Conservation (phyloP, 2,797 vertebrate genomes). For the Oreochromis grahami region DNA sequence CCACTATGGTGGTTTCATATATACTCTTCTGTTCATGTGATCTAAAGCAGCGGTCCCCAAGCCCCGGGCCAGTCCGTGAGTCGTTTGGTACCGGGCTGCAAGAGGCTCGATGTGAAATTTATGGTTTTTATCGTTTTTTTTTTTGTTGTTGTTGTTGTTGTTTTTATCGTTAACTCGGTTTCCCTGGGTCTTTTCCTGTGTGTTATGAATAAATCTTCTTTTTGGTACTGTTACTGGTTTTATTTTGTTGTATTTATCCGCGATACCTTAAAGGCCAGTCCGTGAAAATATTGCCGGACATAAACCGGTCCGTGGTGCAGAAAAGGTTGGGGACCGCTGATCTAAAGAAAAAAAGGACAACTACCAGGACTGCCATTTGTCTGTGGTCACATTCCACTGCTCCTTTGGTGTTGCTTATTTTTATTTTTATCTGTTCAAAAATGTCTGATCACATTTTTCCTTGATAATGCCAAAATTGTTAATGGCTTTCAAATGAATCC, state of each 20-base stretch:
- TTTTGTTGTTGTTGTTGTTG: no score
- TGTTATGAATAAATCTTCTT: background rate
- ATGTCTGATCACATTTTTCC: background rate
- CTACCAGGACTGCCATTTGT: background rate
- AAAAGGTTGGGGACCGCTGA: background rate
- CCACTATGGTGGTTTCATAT: background rate
- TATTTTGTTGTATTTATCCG: background rate
- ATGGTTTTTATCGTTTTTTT: background rate
- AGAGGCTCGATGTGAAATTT: background rate
- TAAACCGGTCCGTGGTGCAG: background rate
- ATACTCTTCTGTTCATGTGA: background rate
- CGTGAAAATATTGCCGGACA: background rate
- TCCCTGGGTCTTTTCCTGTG: background rate
- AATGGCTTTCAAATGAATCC: background rate
- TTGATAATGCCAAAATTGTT: background rate
- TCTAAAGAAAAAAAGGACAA: background rate
- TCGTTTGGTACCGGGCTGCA: background rate
- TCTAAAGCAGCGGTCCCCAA: background rate
- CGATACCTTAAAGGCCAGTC: background rate
- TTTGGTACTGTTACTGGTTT: background rate
- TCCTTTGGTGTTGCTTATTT: slow-evolving; percentile 11
- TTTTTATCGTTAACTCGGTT: background rate
- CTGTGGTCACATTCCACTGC: background rate
- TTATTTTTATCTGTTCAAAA: background rate
- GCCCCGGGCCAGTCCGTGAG: accelerated